A percentile compares a stretch with the other conserved stretches of the same genome.
These are phyloP conservation scores for Ctenoplectra terminalis DNA, from an alignment of 1,140 invertebrate genomes.

Conservation along the genomic window DNA sequence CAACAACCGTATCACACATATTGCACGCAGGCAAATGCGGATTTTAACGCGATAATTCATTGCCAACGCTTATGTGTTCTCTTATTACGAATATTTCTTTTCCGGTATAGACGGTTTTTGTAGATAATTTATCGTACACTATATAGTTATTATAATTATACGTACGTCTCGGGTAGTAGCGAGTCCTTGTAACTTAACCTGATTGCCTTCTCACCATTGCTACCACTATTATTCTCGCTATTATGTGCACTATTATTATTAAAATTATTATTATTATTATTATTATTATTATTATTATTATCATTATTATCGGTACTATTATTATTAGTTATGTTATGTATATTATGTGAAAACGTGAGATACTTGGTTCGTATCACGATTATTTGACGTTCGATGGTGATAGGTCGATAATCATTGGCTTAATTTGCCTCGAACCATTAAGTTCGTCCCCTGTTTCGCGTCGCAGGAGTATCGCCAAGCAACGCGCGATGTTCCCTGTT, in stretches of 20 bases:
- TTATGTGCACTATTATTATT: conserved; percentile 66
- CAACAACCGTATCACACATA: neutral
- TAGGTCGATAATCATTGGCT: neutral
- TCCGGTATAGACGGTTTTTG: conserved; percentile 47
- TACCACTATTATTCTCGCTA: conserved; percentile 62
- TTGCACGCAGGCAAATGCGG: neutral
- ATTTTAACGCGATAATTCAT: conserved; percentile 29
- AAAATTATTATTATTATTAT: conserved; percentile 59
- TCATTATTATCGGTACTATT: conserved; percentile 41
- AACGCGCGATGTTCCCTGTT: conserved; percentile 3
- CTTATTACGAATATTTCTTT: conserved; percentile 30
- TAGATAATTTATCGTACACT: conserved; percentile 57
- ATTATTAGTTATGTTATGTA: conserved; percentile 62
- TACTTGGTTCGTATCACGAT: conserved; percentile 10
- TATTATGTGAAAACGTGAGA: conserved; percentile 34
- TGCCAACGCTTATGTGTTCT: conserved; percentile 40
- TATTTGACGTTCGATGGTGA: neutral
- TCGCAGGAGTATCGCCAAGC: too few relatives aligned
- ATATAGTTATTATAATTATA: conserved; percentile 47
- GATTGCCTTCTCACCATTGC: conserved; percentile 51
- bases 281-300: conserved; percentile 54
- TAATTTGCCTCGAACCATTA: neutral
- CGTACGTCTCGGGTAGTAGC: conserved; percentile 55
- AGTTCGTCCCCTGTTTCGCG: neutral
- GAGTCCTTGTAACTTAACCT: conserved; percentile 60